Evolutionary conservation across 2,888 invertebrate species (phyloP), one percentile per base, ranked within the genome.

Genomic region (Drosophila nigricruria): DNA sequence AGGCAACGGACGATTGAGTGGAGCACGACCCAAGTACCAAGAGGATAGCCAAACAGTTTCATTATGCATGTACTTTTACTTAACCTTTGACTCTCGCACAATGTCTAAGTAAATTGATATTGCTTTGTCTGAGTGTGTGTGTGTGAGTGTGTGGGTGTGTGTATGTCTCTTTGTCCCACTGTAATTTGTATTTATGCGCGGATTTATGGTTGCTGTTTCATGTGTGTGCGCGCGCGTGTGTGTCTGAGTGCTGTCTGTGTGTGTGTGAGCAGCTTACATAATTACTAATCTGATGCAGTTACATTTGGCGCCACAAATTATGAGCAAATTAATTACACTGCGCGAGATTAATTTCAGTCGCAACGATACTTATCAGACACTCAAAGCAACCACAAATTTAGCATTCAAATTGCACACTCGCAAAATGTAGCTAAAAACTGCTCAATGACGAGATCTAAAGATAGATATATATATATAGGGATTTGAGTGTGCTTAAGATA

Each of bases 111-210:
- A 82, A 85, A 86, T 85, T 86, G 88, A 88, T 86, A 88, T 79
- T 81, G 68, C 75, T 69, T 47, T 47, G 60, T 25, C 36, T 38
- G n/a, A 18, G 14, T 20, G 10, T 20, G 12, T 18, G 38, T 38
- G 8, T 54, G 16, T 57, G 27, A 23, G 8, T 23, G 10, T 58
- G 14, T 23, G 10, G 53, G 14, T 18, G 34, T 45, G 20, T 52
- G 47, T 59, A 34, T 59, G 57, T 63, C 64, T 42, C 63, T 64
- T 58, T 68, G 77, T 63, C 36, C 38, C 60, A 49, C 50, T 62
- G 79, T 88, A 86, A 85, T 85, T 88, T 88, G 82, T 86, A 84
- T 84, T 89, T 86, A 86, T 84, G 80, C 77, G 73, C 81, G 81
- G 82, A 82, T 85, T 84, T 88, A 85, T 88, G 75, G 68, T n/a